Evolutionary conservation across 2,888 invertebrate species (phyloP).

Genomic region (Athetis lepigone): DNA sequence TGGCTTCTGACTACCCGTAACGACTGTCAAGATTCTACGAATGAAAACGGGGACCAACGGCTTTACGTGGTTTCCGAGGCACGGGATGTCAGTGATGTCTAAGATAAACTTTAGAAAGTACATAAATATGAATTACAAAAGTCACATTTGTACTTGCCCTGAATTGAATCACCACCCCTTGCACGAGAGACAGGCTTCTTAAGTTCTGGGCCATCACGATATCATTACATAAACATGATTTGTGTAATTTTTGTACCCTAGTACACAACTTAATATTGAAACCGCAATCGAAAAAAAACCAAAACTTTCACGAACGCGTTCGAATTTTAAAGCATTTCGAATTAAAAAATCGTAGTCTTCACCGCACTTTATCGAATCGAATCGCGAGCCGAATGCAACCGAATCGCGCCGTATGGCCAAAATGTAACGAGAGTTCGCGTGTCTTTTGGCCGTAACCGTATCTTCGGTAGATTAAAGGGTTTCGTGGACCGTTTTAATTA

Average conservation of each 20-base stretch:
- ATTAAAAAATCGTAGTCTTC: conserved; percentile 65
- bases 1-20: too few species aligned
- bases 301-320: conserved; percentile 44
- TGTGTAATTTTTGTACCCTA: not conserved
- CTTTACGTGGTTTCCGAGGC: too few species aligned
- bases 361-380: conserved; percentile 61
- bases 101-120: too few species aligned
- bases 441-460: conserved; percentile 85
- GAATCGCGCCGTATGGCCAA: conserved; percentile 62
- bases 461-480: conserved; percentile 87
- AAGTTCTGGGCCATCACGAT: too few species aligned
- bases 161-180: too few species aligned
- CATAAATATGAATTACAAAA: too few species aligned
- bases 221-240: too few species aligned
- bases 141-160: too few species aligned
- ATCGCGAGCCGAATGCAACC: conserved; percentile 57
- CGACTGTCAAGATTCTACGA: too few species aligned
- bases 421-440: conserved; percentile 81
- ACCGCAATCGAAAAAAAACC: conserved; percentile 1
- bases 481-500: conserved; percentile 89
- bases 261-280: not conserved
- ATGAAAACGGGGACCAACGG: too few species aligned
- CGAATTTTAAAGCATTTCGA: conserved; percentile 51
- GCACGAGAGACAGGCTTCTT: too few species aligned
- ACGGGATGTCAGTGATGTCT: too few species aligned